Percentiles rank a stretch among this genome's conserved stretches.
These are phyloP conservation scores for Casuarius casuarius DNA, from an alignment of 2,113 vertebrate species.

Conservation along the genomic window DNA sequence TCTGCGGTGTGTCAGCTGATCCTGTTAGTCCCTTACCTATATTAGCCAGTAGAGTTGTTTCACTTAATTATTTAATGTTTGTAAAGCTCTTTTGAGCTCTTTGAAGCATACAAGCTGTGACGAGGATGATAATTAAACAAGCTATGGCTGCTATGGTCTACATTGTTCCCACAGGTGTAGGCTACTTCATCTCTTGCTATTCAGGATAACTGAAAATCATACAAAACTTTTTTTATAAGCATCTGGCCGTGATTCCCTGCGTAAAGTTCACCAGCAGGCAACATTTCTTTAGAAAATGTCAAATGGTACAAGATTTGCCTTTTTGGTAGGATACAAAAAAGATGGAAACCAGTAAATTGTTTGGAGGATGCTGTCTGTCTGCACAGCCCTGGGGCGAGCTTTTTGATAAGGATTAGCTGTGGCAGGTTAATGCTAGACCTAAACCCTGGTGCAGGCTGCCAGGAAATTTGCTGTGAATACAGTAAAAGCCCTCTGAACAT, in stretches of 20 bases:
- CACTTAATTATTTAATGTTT: background rate
- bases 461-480: background rate
- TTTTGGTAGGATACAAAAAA: conserved; percentile 2
- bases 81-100: background rate
- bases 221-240: background rate
- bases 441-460: background rate
- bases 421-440: background rate
- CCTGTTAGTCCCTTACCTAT: background rate
- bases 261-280: background rate
- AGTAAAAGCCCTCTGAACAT: background rate
- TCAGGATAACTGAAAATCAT: background rate
- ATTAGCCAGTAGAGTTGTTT: background rate
- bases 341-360: background rate
- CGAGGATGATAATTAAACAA: background rate
- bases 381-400: background rate
- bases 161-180: background rate
- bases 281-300: background rate
- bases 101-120: background rate
- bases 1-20: background rate
- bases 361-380: background rate
- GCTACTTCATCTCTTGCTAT: background rate
- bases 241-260: background rate
- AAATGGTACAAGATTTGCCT: background rate
- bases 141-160: background rate
- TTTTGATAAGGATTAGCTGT: background rate